Percentiles rank a stretch among this genome's conserved stretches.
These are phyloP conservation scores for Amphipoea lucens DNA, from an alignment of 2,888 invertebrate genomes.

Conservation along the genomic window DNA sequence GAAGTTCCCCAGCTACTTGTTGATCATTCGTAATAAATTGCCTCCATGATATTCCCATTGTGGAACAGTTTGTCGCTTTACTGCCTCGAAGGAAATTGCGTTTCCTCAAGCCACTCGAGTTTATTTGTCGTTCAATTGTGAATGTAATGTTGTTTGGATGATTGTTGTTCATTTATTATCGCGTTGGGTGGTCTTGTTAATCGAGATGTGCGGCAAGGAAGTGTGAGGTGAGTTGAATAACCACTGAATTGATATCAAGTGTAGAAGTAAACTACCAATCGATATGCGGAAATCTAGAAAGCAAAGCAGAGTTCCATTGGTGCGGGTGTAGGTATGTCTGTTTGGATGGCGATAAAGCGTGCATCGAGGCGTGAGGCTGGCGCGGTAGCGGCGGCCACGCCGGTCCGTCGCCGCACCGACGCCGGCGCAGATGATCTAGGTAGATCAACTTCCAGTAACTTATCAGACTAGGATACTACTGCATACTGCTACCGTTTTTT, in stretches of 20 bases:
- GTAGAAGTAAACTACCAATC: slow-evolving; percentile 34
- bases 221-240: slow-evolving; percentile 15
- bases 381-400: slow-evolving; percentile 24
- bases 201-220: slow-evolving; percentile 21
- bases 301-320: slow-evolving; percentile 54
- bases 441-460: slow-evolving; percentile 9
- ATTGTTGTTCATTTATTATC: slow-evolving; percentile 54
- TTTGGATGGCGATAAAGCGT: slow-evolving; percentile 63
- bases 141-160: slow-evolving; percentile 58
- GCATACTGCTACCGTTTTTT: neutral
- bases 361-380: slow-evolving; percentile 57
- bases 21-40: slow-evolving; percentile 90
- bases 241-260: slow-evolving; percentile 9
- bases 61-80: slow-evolving; percentile 89
- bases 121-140: slow-evolving; percentile 83
- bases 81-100: slow-evolving; percentile 88
- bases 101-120: slow-evolving; percentile 85
- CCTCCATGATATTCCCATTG: slow-evolving; percentile 90
- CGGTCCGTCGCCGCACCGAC: slow-evolving; percentile 10
- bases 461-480: neutral
- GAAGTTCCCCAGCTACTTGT: slow-evolving; percentile 88
- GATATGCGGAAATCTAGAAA: slow-evolving; percentile 62
- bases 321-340: slow-evolving; percentile 52
- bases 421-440: slow-evolving; percentile 42
- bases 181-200: slow-evolving; percentile 13